Evolutionary conservation across 2,797 vertebrate genomes (phyloP).

Genomic region (Anas acuta): DNA sequence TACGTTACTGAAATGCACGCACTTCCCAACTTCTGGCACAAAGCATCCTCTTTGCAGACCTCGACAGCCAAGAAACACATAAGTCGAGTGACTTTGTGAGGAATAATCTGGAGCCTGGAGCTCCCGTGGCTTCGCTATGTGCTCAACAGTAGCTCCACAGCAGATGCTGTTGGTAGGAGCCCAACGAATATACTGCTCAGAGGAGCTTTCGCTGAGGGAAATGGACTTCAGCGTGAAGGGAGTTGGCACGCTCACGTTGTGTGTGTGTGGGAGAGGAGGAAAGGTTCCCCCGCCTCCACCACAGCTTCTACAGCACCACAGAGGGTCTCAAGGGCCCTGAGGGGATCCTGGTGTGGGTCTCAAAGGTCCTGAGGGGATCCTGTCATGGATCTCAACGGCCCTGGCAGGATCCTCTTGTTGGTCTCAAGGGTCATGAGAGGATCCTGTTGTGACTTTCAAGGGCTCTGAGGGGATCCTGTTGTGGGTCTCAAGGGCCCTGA

Average conservation of each 20-base stretch:
- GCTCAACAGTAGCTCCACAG: conserved; percentile 2
- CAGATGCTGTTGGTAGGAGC: conserved; percentile 15
- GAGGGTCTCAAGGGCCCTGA: neutral
- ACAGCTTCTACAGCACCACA: neutral
- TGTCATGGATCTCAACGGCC: neutral
- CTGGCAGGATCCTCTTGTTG: neutral
- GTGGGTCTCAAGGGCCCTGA: neutral
- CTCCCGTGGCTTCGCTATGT: neutral
- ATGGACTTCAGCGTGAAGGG: neutral
- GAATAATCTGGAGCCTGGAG: neutral
- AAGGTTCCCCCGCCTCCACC: neutral
- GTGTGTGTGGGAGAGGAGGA: neutral
- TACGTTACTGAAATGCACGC: neutral
- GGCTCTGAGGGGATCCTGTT: neutral
- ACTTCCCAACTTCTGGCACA: neutral
- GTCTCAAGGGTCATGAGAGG: neutral
- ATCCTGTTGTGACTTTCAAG: neutral
- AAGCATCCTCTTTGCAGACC: neutral
- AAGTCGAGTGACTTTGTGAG: neutral
- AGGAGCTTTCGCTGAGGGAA: conserved; percentile 6
- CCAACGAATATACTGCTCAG: rapidly evolving
- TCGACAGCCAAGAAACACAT: neutral
- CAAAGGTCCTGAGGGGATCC: neutral
- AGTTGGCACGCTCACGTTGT: neutral
- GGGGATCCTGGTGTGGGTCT: neutral